Percentiles rank a stretch among this genome's conserved stretches.
These are phyloP conservation scores for Parus major DNA, from an alignment of 2,113 vertebrate species.

Conservation along the genomic window DNA sequence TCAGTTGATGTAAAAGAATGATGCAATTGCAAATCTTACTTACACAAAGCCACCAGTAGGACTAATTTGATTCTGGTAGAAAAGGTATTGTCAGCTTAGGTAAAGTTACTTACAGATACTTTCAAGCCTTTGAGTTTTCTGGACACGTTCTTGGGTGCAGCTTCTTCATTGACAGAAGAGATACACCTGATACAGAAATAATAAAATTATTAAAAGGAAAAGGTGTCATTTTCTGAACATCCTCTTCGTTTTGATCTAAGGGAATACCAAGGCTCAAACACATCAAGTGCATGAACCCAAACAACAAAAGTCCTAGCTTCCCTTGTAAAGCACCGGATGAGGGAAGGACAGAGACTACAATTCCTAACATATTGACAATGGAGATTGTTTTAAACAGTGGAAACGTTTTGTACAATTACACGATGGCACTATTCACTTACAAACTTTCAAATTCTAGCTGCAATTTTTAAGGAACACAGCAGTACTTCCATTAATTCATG, in stretches of 20 bases:
- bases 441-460: background rate
- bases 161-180: constrained; percentile 34
- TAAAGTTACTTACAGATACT: constrained; percentile 68
- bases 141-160: constrained; percentile 12
- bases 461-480: background rate
- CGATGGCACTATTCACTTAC: background rate
- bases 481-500: background rate
- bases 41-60: background rate
- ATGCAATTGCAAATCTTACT: background rate
- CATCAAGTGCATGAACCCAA: background rate
- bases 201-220: background rate
- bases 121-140: constrained; percentile 39
- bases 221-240: background rate
- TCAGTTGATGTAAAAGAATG: background rate
- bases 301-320: background rate
- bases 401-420: background rate
- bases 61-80: background rate
- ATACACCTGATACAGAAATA: constrained; percentile 61
- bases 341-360: background rate
- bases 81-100: background rate
- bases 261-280: background rate
- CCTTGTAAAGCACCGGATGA: background rate
- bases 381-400: background rate
- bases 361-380: background rate
- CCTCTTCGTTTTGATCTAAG: background rate